Conservation (phyloP, 2,888 invertebrate species). For the Diplazon laetatorius region DNA sequence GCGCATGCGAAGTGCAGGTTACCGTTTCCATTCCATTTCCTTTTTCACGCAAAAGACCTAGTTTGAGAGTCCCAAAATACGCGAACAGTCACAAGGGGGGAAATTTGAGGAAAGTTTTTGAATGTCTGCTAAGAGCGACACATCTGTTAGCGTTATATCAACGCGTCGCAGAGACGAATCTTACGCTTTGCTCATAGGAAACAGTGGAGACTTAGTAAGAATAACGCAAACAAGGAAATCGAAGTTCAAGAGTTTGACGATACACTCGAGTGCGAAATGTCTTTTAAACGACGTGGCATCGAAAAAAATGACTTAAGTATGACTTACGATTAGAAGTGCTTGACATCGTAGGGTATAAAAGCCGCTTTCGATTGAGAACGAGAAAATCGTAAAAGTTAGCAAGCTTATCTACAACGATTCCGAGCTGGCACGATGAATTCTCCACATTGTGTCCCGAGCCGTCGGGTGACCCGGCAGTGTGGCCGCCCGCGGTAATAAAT, state of each 20-base stretch:
- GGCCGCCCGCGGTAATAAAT: constrained; percentile 64
- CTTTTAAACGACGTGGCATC: constrained; percentile 45
- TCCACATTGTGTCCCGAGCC: constrained; percentile 54
- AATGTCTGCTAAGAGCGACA: constrained; percentile 31
- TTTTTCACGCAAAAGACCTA: too few relatives aligned
- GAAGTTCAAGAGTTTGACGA: constrained; percentile 31
- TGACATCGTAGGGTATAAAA: too few relatives aligned
- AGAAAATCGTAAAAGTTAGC: constrained; percentile 53
- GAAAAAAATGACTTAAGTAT: constrained; percentile 57
- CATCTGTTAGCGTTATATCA: constrained; percentile 48
- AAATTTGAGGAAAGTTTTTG: constrained; percentile 20
- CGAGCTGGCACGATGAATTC: constrained; percentile 29
- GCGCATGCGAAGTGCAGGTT: too few relatives aligned
- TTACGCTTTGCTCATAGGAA: constrained; percentile 20
- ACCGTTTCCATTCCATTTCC: too few relatives aligned
- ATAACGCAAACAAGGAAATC: neutral
- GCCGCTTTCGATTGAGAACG: constrained; percentile 15
- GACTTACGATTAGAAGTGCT: constrained; percentile 36
- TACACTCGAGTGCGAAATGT: constrained; percentile 56
- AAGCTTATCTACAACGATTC: constrained; percentile 42
- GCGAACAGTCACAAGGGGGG: constrained; percentile 10
- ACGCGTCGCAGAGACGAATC: constrained; percentile 30
- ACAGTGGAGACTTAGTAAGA: constrained; percentile 2
- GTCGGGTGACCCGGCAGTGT: constrained; percentile 48
- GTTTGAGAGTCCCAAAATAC: constrained; percentile 6